These are phyloP conservation scores for Pachyramphus minor DNA, from an alignment of 2,113 vertebrate genomes.

Conservation along the genomic window DNA sequence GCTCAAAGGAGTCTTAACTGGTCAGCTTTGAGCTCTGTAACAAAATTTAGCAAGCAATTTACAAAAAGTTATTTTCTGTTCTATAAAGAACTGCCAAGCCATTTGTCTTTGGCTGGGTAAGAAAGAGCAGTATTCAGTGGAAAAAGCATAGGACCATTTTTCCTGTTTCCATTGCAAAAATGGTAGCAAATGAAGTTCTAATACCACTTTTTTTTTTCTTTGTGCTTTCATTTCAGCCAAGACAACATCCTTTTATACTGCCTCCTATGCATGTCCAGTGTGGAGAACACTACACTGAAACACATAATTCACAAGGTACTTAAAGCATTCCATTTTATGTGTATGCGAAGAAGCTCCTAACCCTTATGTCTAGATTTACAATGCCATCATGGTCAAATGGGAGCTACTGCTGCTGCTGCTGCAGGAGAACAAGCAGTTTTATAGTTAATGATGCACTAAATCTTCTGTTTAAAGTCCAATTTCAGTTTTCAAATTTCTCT, in stretches of 20 bases:
- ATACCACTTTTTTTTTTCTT: neutral
- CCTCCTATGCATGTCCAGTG: constrained; percentile 89
- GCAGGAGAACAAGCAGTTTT: neutral
- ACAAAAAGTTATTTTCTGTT: neutral
- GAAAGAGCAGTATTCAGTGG: neutral
- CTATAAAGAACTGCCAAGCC: neutral
- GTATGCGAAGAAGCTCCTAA: neutral
- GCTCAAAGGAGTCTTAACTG: neutral
- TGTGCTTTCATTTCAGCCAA: constrained; percentile 78
- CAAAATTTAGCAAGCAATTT: neutral
- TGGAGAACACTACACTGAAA: constrained; percentile 90
- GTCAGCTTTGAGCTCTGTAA: neutral
- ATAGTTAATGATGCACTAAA: constrained; percentile 30
- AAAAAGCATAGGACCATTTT: neutral
- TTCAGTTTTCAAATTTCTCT: constrained; percentile 20
- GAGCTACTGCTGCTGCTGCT: constrained; percentile 2
- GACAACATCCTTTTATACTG: constrained; percentile 91
- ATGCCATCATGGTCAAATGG: neutral
- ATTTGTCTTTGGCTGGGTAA: neutral
- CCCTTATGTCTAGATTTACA: neutral
- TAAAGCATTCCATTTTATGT: neutral
- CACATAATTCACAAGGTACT: constrained; percentile 92
- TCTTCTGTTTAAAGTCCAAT: constrained; percentile 4
- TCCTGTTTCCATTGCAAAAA: neutral
- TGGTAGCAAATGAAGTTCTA: neutral